Base-by-base conservation (phyloP, 1,140 invertebrate genomes). In the Drosophila baimaii region DNA sequence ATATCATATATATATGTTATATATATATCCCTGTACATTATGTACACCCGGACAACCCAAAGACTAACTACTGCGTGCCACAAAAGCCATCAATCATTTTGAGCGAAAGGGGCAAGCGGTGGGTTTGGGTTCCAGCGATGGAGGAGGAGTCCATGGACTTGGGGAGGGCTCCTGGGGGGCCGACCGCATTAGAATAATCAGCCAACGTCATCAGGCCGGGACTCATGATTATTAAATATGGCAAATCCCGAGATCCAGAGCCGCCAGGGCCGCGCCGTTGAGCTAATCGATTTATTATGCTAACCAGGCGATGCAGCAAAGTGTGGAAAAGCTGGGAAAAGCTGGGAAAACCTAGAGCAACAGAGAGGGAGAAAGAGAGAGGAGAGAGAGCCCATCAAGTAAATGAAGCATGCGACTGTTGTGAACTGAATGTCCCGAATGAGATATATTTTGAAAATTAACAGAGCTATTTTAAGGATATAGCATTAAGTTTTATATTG, bases 241-340 rank as follows among this genome's bases (percentile, higher is more conserved):
- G 74, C 74, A 89, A 89, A 72, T 80, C 73, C 76, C 66, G 47
- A 56, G 63, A 52, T 54, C 58, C 31, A 61, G 65, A 33, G 39
- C 43, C 44, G 27, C 33, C 55, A 44, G 35, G 0, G 8, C 5
- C 25, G 51, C 58, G 70, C 41, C 58, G 64, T 64, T 31, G 54
- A 78, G 84, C 85, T 89, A 84, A 89, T 89, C 84, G 84, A 89
- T 89, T 89, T 89, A 89, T 89, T 89, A 89, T 89, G 80, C 84
- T 84, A 89, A 89, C 85, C 84, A 84, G 81, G 74, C 80, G 84
- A 81, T 80, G 85, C 80, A 84, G 84, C 64, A 83, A 89, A 88
- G 79, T 88, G 72, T 73, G 66, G 59, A 68, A 66, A 64, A 76
- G 47, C 52, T 58, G 70, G 44, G 35, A 41, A 23, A 52, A 35